A percentile compares a stretch with the other conserved stretches of the same genome.
Conservation (phyloP, 1,140 invertebrate species). For the Triops cancriformis region DNA sequence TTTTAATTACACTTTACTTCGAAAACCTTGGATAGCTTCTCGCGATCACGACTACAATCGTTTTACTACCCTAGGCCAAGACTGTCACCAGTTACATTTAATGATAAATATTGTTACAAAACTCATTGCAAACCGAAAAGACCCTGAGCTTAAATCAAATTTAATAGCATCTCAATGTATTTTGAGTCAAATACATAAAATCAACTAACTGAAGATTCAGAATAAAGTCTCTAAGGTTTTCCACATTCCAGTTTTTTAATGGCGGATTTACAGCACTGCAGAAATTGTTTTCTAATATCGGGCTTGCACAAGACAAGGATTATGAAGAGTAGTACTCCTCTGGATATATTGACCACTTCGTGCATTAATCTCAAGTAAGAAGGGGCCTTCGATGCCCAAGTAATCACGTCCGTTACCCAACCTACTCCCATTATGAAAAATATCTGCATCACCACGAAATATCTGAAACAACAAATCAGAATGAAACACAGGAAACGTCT, state of each 20-base stretch:
- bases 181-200: too few relatives aligned
- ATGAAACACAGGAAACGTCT: not conserved
- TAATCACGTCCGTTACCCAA: not conserved
- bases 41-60: too few relatives aligned
- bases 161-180: too few relatives aligned
- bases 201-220: too few relatives aligned
- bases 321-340: not conserved
- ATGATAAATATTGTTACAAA: too few relatives aligned
- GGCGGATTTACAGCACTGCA: not conserved
- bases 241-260: not conserved
- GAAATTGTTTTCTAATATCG: not conserved
- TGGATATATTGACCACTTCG: not conserved
- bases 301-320: not conserved
- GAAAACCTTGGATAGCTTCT: too few relatives aligned
- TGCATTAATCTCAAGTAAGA: not conserved
- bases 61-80: too few relatives aligned
- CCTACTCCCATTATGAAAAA: not conserved
- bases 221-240: not conserved
- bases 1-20: too few relatives aligned
- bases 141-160: too few relatives aligned
- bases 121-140: too few relatives aligned
- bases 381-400: not conserved
- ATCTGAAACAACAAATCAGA: not conserved
- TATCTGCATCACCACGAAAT: not conserved
- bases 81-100: too few relatives aligned